phyloP scores from a whole-genome alignment of 2,113 vertebrate species.

The Crotalus helleri region DNA sequence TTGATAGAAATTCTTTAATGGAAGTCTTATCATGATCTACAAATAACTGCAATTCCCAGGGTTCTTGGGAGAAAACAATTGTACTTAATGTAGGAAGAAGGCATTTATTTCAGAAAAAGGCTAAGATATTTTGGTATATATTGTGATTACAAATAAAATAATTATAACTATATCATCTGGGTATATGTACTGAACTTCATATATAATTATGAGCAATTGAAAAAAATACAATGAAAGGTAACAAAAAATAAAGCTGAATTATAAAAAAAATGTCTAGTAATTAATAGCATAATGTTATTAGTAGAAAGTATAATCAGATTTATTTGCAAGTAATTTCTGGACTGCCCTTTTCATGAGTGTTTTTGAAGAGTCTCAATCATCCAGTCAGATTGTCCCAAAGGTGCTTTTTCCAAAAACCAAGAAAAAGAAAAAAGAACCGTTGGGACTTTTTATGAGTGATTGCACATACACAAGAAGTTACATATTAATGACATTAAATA shows the following conservation, averaged over 20 bases:
- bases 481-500: too few species aligned
- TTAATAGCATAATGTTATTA: background rate
- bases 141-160: background rate
- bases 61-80: background rate
- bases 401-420: too few species aligned
- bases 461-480: too few species aligned
- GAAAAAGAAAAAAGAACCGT: too few species aligned
- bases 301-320: too few species aligned
- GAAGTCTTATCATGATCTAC: background rate
- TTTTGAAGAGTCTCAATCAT: too few species aligned
- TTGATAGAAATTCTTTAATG: background rate
- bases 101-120: background rate
- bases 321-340: too few species aligned
- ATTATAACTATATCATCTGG: background rate
- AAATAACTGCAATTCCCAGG: background rate
- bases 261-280: background rate
- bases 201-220: background rate
- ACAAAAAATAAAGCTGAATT: background rate
- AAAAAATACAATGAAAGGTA: background rate
- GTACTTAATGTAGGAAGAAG: background rate
- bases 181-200: background rate
- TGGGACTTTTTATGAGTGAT: too few species aligned
- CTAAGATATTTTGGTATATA: background rate
- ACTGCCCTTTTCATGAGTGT: too few species aligned
- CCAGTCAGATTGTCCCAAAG: too few species aligned